Conservation (phyloP, 1,140 invertebrate species). For the Heliothis virescens region DNA sequence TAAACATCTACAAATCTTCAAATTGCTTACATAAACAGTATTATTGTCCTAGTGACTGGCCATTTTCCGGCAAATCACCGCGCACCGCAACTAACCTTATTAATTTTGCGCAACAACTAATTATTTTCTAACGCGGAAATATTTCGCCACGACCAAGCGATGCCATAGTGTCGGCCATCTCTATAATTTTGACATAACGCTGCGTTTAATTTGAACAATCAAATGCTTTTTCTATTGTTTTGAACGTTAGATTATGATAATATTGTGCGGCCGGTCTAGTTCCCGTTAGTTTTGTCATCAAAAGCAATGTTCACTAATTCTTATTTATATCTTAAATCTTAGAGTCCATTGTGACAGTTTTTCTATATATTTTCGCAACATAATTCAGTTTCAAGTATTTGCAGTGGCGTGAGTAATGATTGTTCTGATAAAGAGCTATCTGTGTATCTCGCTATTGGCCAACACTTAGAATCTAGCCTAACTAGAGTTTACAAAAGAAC, state of each 20-base stretch:
- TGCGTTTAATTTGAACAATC: conserved; percentile 41
- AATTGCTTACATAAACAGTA: conserved; percentile 33
- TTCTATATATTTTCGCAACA: conserved; percentile 20
- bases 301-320: conserved; percentile 26
- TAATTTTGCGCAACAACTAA: conserved; percentile 44
- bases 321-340: conserved; percentile 31
- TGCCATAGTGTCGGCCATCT: background rate
- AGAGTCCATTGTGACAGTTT: conserved; percentile 34
- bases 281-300: conserved; percentile 45
- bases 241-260: conserved; percentile 38
- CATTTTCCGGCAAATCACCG: conserved; percentile 41
- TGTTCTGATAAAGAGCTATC: background rate
- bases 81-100: conserved; percentile 37
- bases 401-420: conserved; percentile 14
- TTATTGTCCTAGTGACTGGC: conserved; percentile 27
- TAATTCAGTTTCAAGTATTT: conserved; percentile 11
- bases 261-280: conserved; percentile 40
- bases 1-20: conserved; percentile 7
- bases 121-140: conserved; percentile 37
- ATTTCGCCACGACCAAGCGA: conserved; percentile 34
- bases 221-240: conserved; percentile 45
- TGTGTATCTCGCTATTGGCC: background rate
- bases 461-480: background rate
- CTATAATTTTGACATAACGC: conserved; percentile 31
- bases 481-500: background rate